A percentile compares a stretch with the other conserved stretches of the same genome.
Evolutionary conservation across 2,888 invertebrate species (phyloP).

Genomic region (Imbricaverruca yamaguchii): DNA sequence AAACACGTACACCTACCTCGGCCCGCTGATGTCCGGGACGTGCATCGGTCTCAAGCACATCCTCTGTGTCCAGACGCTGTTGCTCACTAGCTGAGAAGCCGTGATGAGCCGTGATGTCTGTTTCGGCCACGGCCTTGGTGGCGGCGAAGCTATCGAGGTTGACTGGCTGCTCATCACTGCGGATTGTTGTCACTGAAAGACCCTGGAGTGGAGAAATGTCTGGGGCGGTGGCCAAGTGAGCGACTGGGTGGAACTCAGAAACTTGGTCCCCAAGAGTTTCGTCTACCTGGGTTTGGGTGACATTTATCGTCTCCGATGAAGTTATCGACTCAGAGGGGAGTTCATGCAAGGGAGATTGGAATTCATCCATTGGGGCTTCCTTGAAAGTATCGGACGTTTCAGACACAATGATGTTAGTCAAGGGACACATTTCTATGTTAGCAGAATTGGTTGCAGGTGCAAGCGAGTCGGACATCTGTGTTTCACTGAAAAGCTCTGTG

Average conservation of each 20-base stretch:
- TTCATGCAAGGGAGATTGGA: not conserved
- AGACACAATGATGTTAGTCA: not conserved
- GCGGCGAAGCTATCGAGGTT: not conserved
- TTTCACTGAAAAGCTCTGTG: not conserved
- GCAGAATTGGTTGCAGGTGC: not conserved
- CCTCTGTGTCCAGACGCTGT: not conserved
- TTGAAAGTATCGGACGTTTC: not conserved
- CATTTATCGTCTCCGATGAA: not conserved
- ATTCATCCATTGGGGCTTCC: not conserved
- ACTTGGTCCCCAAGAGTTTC: not conserved
- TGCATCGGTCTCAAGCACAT: not conserved
- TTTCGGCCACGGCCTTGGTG: not conserved
- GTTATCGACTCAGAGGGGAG: not conserved
- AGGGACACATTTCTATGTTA: conserved; percentile 1
- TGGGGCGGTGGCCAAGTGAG: not conserved
- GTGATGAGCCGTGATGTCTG: not conserved
- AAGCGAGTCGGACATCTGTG: not conserved
- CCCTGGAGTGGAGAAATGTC: not conserved
- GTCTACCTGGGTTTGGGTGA: not conserved
- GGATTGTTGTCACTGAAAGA: not conserved
- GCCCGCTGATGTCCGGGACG: not conserved
- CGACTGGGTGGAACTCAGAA: not conserved
- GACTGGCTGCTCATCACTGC: not conserved
- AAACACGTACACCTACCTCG: not conserved
- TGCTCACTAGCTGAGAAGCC: not conserved